These are phyloP conservation scores for Podilymbus podiceps DNA, from an alignment of 2,113 vertebrate genomes.

Conservation along the genomic window DNA sequence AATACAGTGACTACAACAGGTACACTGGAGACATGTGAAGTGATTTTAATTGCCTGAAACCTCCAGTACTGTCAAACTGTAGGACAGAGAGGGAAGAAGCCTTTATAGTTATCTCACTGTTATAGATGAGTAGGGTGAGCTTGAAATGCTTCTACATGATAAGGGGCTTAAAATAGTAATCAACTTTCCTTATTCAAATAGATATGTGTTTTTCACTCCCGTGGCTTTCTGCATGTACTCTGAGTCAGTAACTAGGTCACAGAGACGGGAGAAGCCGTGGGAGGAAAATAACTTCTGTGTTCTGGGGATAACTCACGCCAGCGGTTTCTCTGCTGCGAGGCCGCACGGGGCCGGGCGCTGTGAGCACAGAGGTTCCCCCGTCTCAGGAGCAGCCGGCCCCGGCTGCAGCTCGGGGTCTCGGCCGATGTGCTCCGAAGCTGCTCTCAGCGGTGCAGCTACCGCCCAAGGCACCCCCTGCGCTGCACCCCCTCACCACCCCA, in stretches of 20 bases:
- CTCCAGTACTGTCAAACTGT: neutral
- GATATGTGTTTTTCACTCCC: neutral
- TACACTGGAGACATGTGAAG: neutral
- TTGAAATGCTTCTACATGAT: neutral
- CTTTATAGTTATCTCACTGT: neutral
- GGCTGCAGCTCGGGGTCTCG: rapidly evolving
- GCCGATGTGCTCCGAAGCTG: neutral
- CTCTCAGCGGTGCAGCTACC: neutral
- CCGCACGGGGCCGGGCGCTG: rapidly evolving
- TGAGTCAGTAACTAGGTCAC: constrained; percentile 18
- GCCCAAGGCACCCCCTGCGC: rapidly evolving
- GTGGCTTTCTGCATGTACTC: neutral
- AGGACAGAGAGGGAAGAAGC: neutral
- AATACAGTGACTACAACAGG: neutral
- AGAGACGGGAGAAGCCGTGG: neutral
- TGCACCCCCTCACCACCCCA: neutral
- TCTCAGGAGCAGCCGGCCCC: neutral
- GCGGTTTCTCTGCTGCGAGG: rapidly evolving
- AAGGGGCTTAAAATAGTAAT: constrained; percentile 47
- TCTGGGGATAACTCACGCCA: neutral
- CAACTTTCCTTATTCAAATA: constrained; percentile 16
- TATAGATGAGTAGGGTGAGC: neutral
- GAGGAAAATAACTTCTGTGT: neutral
- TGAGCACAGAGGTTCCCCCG: rapidly evolving
- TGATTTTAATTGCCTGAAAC: constrained; percentile 2